Evolutionary conservation across 2,113 vertebrate genomes (phyloP).

Genomic region (Tamias sibiricus): DNA sequence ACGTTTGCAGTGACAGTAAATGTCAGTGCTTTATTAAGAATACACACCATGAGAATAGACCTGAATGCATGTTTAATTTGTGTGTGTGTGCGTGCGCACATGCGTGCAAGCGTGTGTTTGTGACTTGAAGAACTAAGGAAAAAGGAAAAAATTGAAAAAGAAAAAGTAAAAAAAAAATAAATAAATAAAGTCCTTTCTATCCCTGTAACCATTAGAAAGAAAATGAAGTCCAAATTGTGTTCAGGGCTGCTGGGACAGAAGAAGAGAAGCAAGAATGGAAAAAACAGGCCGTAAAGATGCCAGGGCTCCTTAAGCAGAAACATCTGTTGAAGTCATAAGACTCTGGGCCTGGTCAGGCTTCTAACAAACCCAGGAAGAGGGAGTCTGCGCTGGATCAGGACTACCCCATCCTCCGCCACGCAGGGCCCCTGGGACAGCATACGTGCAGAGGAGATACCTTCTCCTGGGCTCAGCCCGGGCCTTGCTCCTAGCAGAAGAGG

Average conservation of each 20-base stretch:
- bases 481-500: conserved; percentile 41
- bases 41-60: not conserved
- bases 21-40: not conserved
- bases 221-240: conserved; percentile 82
- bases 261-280: conserved; percentile 88
- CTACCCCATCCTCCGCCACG: conserved; percentile 67
- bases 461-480: conserved; percentile 2
- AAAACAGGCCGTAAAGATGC: conserved; percentile 92
- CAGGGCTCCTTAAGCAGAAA: conserved; percentile 91
- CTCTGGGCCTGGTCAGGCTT: conserved; percentile 79
- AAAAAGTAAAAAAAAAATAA: not conserved
- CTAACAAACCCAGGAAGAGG: conserved; percentile 89
- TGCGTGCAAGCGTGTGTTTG: not conserved
- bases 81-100: not conserved
- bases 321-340: conserved; percentile 90
- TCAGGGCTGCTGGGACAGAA: conserved; percentile 87
- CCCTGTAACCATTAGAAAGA: conserved; percentile 78
- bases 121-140: conserved; percentile 44
- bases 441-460: conserved; percentile 80
- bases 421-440: conserved; percentile 80
- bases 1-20: not conserved
- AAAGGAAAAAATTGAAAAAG: not conserved
- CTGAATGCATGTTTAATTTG: not conserved
- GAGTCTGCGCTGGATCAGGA: conserved; percentile 87
- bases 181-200: conserved; percentile 46